Conservation (phyloP, 2,888 invertebrate species). For the Danaus chrysippus region DNA sequence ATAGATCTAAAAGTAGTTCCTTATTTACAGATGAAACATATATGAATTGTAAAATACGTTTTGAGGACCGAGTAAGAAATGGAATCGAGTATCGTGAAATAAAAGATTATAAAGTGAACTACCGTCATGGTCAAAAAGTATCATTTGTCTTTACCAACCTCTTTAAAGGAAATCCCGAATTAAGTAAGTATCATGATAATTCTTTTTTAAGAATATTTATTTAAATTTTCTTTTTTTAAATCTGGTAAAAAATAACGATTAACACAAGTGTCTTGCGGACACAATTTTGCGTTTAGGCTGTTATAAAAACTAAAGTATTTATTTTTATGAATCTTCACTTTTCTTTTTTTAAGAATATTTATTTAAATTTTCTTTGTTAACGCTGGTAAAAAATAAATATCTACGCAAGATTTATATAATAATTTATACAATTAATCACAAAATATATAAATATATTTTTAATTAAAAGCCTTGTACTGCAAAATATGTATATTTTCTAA, state of each 20-base stretch:
- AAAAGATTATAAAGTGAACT: conserved; percentile 42
- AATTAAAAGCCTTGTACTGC: no score
- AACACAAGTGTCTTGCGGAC: neutral
- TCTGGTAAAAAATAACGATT: neutral
- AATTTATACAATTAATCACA: no score
- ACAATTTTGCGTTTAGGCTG: no score
- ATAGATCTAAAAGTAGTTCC: neutral
- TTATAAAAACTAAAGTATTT: no score
- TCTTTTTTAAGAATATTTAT: conserved; percentile 2
- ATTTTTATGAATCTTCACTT: no score
- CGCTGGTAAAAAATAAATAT: no score
- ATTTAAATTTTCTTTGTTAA: neutral
- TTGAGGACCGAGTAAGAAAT: conserved; percentile 47
- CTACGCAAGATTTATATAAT: no score
- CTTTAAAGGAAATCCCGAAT: conserved; percentile 55
- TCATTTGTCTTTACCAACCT: conserved; percentile 52
- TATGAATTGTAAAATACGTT: conserved; percentile 41
- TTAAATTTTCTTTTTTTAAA: neutral
- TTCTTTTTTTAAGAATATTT: conserved; percentile 2
- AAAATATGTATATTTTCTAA: no score
- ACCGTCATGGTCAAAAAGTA: conserved; percentile 47
- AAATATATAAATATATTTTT: no score
- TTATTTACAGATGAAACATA: conserved; percentile 46
- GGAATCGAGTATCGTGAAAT: conserved; percentile 50
- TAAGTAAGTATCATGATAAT: conserved; percentile 47